phyloP scores from a whole-genome alignment of 2,113 vertebrate genomes.

The Candoia aspera region DNA sequence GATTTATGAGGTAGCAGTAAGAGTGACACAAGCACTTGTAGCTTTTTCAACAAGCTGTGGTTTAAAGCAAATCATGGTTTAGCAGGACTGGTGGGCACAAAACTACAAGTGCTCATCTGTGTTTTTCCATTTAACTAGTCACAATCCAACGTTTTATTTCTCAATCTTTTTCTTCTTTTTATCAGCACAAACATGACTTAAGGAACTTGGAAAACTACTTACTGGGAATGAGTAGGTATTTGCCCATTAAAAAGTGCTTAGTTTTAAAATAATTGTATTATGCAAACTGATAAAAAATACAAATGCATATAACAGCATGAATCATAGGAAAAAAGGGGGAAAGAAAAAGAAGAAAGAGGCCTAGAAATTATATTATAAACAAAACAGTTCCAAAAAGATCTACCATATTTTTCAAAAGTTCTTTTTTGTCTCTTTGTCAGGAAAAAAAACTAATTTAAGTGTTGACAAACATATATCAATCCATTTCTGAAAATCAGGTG shows the following conservation, averaged over 20 bases:
- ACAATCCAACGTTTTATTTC: background rate
- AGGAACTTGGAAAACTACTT: background rate
- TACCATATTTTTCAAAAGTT: background rate
- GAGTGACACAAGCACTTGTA: background rate
- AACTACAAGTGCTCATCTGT: background rate
- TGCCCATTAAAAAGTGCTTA: background rate
- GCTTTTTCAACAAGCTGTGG: background rate
- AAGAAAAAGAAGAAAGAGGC: too few relatives aligned
- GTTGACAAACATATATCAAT: background rate
- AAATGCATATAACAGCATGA: background rate
- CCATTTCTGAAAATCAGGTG: background rate
- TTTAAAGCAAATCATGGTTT: background rate
- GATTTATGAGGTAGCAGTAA: background rate
- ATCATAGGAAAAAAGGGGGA: background rate
- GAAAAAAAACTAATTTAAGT: background rate
- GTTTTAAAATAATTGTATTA: background rate
- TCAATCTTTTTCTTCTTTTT: background rate
- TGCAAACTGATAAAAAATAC: background rate
- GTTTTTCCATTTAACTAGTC: background rate
- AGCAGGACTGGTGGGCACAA: background rate
- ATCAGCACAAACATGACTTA: background rate
- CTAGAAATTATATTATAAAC: too few relatives aligned
- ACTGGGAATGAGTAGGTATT: background rate
- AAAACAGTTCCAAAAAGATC: background rate
- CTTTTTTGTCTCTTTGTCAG: background rate